phyloP scores from a whole-genome alignment of 2,888 invertebrate genomes.

The Melinaea marsaeus region DNA sequence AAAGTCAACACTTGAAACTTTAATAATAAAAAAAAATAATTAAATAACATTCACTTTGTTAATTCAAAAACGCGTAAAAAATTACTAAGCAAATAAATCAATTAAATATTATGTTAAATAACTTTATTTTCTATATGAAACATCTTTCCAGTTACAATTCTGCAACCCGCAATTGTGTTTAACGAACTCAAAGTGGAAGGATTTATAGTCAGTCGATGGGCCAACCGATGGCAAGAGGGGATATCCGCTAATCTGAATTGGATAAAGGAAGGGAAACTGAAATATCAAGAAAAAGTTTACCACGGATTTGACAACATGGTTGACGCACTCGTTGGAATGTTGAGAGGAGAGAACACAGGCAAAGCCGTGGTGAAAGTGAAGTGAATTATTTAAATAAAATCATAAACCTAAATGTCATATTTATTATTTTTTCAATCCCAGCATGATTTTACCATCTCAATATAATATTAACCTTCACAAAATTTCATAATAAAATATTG shows the following conservation, averaged over 20 bases:
- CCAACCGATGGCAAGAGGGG: conserved; percentile 79
- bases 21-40: too few species aligned
- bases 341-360: conserved; percentile 82
- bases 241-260: conserved; percentile 80
- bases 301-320: conserved; percentile 86
- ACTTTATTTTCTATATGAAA: conserved; percentile 7
- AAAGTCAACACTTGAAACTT: too few species aligned
- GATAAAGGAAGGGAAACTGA: conserved; percentile 83
- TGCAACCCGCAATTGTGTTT: conserved; percentile 79
- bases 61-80: not conserved
- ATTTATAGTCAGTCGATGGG: conserved; percentile 78
- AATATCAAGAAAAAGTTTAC: conserved; percentile 82
- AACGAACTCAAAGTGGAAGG: conserved; percentile 84
- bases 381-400: conserved; percentile 27
- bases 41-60: not conserved
- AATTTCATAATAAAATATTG: too few species aligned
- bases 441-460: too few species aligned
- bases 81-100: not conserved
- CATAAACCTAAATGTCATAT: not conserved
- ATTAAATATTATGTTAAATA: not conserved
- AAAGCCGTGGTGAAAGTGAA: conserved; percentile 83
- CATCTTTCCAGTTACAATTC: conserved; percentile 59
- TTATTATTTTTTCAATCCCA: too few species aligned
- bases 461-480: too few species aligned
- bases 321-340: conserved; percentile 81